These are phyloP conservation scores for Alectoris magna DNA, from an alignment of 2,797 vertebrate species.

Conservation along the genomic window DNA sequence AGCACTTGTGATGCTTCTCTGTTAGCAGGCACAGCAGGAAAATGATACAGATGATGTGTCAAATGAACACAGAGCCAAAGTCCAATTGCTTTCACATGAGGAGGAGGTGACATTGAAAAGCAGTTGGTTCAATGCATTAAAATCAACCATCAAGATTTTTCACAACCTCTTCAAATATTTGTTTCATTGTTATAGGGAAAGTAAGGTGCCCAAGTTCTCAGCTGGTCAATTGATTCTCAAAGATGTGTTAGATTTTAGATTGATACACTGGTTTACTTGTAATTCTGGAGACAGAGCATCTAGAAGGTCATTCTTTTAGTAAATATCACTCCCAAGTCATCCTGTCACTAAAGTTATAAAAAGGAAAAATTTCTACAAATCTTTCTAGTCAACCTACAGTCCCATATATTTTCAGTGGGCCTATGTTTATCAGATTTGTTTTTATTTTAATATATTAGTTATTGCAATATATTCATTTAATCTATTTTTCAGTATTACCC, in stretches of 20 bases:
- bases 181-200: not conserved
- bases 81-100: not conserved
- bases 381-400: not conserved
- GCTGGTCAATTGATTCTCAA: not conserved
- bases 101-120: not conserved
- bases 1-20: not conserved
- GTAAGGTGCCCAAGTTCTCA: not conserved
- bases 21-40: not conserved
- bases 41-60: not conserved
- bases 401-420: not conserved
- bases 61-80: not conserved
- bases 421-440: not conserved
- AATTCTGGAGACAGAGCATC: not conserved
- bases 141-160: not conserved
- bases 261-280: not conserved
- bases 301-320: not conserved
- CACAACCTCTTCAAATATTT: not conserved
- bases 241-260: not conserved
- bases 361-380: not conserved
- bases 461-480: not conserved
- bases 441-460: not conserved
- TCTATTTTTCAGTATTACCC: not conserved
- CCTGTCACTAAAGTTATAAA: not conserved
- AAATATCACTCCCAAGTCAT: not conserved
- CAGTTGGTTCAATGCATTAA: not conserved